Evolutionary conservation across 2,113 vertebrate genomes (phyloP).

Genomic region (Paradoxurus hermaphroditus): DNA sequence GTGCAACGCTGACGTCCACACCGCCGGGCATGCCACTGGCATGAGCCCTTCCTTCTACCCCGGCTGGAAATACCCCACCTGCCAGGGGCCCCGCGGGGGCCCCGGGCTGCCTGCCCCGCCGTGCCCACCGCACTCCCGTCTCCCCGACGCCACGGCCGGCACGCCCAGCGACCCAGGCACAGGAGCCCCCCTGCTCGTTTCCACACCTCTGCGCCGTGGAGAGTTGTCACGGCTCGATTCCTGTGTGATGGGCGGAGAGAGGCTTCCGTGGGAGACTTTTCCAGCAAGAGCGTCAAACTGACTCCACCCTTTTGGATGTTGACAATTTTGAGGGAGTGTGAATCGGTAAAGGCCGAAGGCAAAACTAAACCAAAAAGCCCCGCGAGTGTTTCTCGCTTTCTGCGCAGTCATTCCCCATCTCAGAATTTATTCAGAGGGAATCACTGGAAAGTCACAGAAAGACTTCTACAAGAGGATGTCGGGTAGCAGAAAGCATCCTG

Average conservation of each 20-base stretch:
- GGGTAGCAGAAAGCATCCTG: not conserved
- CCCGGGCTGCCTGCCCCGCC: not conserved
- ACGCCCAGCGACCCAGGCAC: not conserved
- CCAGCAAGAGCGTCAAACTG: not conserved
- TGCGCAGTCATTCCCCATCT: not conserved
- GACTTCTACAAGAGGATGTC: no score
- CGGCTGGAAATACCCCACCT: not conserved
- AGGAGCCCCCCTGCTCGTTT: not conserved
- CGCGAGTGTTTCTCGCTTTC: not conserved
- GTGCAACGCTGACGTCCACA: not conserved
- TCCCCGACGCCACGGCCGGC: not conserved
- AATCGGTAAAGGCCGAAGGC: not conserved
- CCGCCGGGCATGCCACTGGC: not conserved
- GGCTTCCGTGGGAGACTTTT: not conserved
- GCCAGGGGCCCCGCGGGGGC: not conserved
- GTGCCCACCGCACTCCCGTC: not conserved
- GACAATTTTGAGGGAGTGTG: not conserved
- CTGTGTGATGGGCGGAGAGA: fast-evolving
- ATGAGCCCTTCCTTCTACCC: not conserved
- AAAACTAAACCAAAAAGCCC: not conserved
- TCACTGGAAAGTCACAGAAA: not conserved
- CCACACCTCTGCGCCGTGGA: not conserved
- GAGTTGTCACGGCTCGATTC: not conserved
- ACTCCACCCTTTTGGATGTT: fast-evolving
- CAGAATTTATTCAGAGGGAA: not conserved